phyloP scores from a whole-genome alignment of 2,888 invertebrate species.

The Cosmorhoe ocellata region DNA sequence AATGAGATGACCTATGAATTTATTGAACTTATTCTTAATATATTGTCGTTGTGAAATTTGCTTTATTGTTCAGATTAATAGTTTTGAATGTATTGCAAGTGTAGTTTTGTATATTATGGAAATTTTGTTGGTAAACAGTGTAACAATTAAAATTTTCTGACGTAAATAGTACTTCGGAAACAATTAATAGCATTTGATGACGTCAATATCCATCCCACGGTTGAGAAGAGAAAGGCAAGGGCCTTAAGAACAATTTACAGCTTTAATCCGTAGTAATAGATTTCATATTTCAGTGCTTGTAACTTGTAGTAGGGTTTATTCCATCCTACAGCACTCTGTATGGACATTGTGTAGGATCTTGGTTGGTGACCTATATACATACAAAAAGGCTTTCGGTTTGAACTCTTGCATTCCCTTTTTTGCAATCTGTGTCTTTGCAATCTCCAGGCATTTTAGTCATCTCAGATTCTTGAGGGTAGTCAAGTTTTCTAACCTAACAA shows the following conservation, averaged over 20 bases:
- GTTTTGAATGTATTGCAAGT: too few species aligned
- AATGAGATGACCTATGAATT: too few species aligned
- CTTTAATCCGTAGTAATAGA: slow-evolving; percentile 2
- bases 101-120: too few species aligned
- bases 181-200: slow-evolving; percentile 6
- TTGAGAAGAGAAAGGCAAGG: slow-evolving; percentile 1
- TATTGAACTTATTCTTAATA: too few species aligned
- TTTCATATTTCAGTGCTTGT: background rate
- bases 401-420: background rate
- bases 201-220: slow-evolving; percentile 7
- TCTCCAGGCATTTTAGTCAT: too few species aligned
- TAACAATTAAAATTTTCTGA: background rate
- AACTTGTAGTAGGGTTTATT: background rate
- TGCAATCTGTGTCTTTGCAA: too few species aligned
- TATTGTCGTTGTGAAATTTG: too few species aligned
- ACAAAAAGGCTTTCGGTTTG: background rate
- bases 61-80: too few species aligned
- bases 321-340: too few species aligned
- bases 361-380: slow-evolving; percentile 5
- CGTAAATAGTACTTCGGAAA: background rate
- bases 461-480: too few species aligned
- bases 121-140: too few species aligned
- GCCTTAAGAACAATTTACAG: background rate
- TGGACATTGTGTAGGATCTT: background rate
- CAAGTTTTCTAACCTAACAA: too few species aligned